Evolutionary conservation across 2,888 invertebrate genomes (phyloP).

Genomic region (Ariolimax columbianus): DNA sequence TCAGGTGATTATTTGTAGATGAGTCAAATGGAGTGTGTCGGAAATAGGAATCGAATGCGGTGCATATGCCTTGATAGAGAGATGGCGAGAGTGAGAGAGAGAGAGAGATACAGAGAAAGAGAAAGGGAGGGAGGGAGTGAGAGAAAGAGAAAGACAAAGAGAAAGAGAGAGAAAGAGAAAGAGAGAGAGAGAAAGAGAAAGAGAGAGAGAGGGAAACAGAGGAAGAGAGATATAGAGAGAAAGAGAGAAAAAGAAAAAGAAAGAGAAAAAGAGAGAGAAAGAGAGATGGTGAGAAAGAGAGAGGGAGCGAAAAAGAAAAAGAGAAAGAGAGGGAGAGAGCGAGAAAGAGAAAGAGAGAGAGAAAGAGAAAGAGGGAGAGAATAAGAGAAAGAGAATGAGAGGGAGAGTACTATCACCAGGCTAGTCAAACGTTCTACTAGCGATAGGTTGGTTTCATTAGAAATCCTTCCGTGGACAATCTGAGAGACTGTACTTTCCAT

Average conservation of each 20-base stretch:
- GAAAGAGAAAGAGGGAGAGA: neutral
- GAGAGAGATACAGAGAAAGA: no score
- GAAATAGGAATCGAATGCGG: no score
- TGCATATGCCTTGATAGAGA: neutral
- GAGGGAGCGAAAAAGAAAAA: neutral
- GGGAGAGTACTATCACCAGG: neutral
- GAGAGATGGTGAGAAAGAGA: neutral
- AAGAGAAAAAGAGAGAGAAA: neutral
- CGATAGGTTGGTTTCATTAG: no score
- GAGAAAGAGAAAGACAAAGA: neutral
- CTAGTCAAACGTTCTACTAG: no score
- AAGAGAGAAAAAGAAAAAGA: neutral
- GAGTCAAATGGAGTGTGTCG: no score
- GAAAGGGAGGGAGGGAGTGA: no score
- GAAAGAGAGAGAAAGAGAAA: neutral
- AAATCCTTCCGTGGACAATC: no score
- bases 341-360: neutral
- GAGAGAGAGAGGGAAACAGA: neutral
- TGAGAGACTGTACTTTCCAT: no score
- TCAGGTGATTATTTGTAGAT: no score
- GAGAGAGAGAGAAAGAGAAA: constrained; percentile 4
- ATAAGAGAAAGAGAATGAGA: neutral
- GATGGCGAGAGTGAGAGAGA: no score
- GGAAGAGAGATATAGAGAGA: neutral
- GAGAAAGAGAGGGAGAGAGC: neutral